These are phyloP conservation scores for Crepidodera aurea DNA, from an alignment of 2,888 invertebrate species.

Conservation along the genomic window DNA sequence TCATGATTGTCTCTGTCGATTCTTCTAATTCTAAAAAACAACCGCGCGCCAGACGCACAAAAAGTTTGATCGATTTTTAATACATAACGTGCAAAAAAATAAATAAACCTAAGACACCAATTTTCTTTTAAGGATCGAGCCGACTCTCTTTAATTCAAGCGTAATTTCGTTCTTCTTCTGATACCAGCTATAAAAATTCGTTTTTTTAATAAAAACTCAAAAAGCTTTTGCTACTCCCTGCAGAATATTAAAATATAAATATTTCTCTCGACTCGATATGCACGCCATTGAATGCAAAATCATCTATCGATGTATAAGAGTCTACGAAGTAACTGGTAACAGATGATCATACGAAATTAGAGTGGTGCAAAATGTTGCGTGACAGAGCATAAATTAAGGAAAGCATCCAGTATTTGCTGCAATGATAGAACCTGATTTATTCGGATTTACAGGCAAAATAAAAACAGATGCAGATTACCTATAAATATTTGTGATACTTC, in stretches of 20 bases:
- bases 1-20: too few species aligned
- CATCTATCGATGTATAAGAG: slow-evolving; percentile 16
- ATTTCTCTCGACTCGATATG: slow-evolving; percentile 4
- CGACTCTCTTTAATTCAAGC: not conserved
- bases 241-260: slow-evolving; percentile 17
- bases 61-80: too few species aligned
- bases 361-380: not conserved
- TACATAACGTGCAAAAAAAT: too few species aligned
- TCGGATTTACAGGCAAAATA: too few species aligned
- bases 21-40: too few species aligned
- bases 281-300: slow-evolving; percentile 21
- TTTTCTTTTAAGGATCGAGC: too few species aligned
- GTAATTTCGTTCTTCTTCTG: not conserved
- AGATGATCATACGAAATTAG: slow-evolving; percentile 2
- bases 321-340: not conserved
- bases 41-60: too few species aligned
- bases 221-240: not conserved
- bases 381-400: not conserved
- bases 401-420: too few species aligned
- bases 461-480: too few species aligned
- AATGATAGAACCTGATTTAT: too few species aligned
- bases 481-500: too few species aligned
- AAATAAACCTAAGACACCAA: too few species aligned
- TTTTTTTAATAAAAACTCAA: slow-evolving; percentile 5
- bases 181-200: not conserved